Evolutionary conservation across 2,888 invertebrate species (phyloP), one percentile per base, ranked within the genome.

Genomic region (Nipponacmea schrenckii): DNA sequence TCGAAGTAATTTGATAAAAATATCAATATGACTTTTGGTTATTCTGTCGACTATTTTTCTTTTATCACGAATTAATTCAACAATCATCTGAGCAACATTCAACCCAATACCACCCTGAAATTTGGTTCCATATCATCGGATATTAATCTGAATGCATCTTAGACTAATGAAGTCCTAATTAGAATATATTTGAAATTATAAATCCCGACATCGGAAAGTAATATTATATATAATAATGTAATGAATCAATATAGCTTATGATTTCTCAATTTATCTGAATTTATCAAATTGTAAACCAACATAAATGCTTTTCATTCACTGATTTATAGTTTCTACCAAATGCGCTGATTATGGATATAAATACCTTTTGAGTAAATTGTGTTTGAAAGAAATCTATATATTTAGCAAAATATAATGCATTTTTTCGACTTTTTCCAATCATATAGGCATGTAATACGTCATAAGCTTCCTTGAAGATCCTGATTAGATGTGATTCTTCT

Each of bases 331-430:
- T 31, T 31, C 5, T 5, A 3, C 5, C 31, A 31, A 31, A 31
- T 3, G 2, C 31, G 5, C 10, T 8, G 4, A 10, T 8, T 8
- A 39, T 7, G 39, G 39, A 39, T 39, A 39, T 10, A 39, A 39
- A 8, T 39, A 39, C 85, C 79, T 87, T 88, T 74, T 88, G 88
- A 44, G 85, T 85, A 74, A 89, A 88, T 77, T 89, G 89, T 26
- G 86, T 87, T 74, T 89, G 86, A 80, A 89, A 89, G 84, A 89
- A 89, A 77, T 89, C 88, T 65, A 89, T 88, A 76, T 89, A 88
- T 77, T 89, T 88, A 72, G 88, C 89, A 72, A 89, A 86, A 83
- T 89, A 89, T 64, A 89, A 83, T 7, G 88, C 87, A 77, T 89
- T 89, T 73, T 89, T 89, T 20, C 89, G 77, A 74, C 88, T 89